Conservation (phyloP, 2,113 vertebrate species). For the Eidolon helvum region DNA sequence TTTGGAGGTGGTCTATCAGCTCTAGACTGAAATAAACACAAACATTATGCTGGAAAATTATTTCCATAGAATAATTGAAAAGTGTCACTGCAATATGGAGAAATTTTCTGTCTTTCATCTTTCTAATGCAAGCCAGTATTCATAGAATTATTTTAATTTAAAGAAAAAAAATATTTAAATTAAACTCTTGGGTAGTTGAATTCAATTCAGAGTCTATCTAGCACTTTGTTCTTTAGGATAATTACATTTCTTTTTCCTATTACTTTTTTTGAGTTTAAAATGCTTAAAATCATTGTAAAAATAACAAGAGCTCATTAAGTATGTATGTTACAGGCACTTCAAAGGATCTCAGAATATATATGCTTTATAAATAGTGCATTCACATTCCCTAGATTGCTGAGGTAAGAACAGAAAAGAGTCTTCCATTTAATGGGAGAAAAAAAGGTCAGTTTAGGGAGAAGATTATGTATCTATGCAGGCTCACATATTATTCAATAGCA, state of each 20-base stretch:
- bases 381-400: not conserved
- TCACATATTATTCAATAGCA: not conserved
- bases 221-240: slow-evolving; percentile 16
- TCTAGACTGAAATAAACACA: slow-evolving; percentile 57
- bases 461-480: not conserved
- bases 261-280: slow-evolving; percentile 38
- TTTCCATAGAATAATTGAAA: not conserved
- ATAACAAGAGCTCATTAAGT: slow-evolving; percentile 5
- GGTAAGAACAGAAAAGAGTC: not conserved
- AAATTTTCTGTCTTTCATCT: not conserved
- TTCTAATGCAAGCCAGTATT: not conserved
- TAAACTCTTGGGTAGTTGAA: not conserved
- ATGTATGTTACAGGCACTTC: not conserved
- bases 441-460: not conserved
- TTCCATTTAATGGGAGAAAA: not conserved
- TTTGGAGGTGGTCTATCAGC: not conserved
- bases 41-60: not conserved
- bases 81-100: not conserved
- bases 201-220: not conserved
- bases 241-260: slow-evolving; percentile 21
- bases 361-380: not conserved
- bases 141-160: not conserved
- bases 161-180: slow-evolving; percentile 19
- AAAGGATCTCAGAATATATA: not conserved
- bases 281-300: slow-evolving; percentile 36